Evolutionary conservation across 2,113 vertebrate genomes (phyloP), one percentile per base, ranked within the genome.

Genomic region (Rhea americana): DNA sequence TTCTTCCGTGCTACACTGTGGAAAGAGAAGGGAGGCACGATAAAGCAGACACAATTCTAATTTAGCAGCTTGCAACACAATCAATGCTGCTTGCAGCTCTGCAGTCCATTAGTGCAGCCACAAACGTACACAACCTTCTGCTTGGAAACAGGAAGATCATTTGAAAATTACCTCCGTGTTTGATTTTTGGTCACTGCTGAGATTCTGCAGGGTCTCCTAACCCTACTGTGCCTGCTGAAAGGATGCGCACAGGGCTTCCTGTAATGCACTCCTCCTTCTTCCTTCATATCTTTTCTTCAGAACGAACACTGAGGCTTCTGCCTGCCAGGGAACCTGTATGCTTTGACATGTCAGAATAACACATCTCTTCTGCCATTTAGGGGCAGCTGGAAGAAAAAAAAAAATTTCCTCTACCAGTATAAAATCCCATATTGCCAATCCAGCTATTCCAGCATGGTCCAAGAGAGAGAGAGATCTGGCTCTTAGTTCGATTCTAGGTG

Each of bases 31-130:
- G 51, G 68, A 26, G 83, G 83, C 50, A 70, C 61, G 87, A 88
- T 66, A 53, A 86, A 93, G 91, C 91, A 78, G 47, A 66, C 55
- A 87, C 50, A 14, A 10, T 95, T 82, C 5, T 48, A 96, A 93
- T 88, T 93, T 82, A 95, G 96, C 93, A 92, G 93, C 78, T 91
- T 87, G 86, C 48, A 65, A 55, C 2, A 28, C 87, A 71, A 89
- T 94, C 97, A 96, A 95, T 97, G 35, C 76, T 3, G 21, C 78
- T 87, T 6, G 2, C 63, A 58, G 81, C 6, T 55, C 73, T 20
- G 79, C 72, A 91, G 91, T 68, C 96, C 96, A 92, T 94, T 93
- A 97, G 95, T 53, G 32, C 72, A 80, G 92, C 89, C 91, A 85
- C 77, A 63, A 78, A 76, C 66, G 73, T 13, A 6, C 74, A 72